Evolutionary conservation across 1,140 invertebrate genomes (phyloP).

Genomic region (Pseudachorutes palmiensis): DNA sequence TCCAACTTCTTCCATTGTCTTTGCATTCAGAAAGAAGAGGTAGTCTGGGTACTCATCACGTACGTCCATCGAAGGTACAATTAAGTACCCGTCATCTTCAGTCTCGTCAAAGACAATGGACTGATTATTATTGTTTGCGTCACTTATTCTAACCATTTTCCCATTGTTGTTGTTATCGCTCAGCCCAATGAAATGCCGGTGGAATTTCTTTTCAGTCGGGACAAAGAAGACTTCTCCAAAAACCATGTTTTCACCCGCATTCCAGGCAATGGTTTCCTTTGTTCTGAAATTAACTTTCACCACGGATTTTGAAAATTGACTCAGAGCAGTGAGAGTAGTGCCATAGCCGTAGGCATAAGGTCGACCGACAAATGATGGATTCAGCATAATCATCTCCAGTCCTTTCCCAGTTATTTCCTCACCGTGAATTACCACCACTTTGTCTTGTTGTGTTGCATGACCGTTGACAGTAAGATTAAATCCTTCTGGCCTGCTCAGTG

Average conservation of each 20-base stretch:
- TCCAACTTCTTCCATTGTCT: conserved; percentile 38
- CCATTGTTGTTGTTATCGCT: neutral
- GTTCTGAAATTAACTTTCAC: conserved; percentile 42
- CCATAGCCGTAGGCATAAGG: conserved; percentile 12
- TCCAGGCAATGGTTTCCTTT: conserved; percentile 39
- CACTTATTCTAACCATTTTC: neutral
- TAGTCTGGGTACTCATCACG: conserved; percentile 32
- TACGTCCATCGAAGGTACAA: conserved; percentile 35
- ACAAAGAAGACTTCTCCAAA: conserved; percentile 8
- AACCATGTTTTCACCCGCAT: conserved; percentile 4
- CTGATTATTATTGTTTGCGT: neutral
- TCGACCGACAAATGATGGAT: conserved; percentile 9
- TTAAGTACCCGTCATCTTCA: conserved; percentile 40
- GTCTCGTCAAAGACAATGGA: neutral
- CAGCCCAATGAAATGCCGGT: neutral
- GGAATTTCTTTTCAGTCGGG: neutral
- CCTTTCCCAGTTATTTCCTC: conserved; percentile 26
- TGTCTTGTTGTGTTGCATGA: conserved; percentile 21
- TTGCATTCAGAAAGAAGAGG: conserved; percentile 37
- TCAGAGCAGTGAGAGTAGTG: neutral
- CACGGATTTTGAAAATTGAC: conserved; percentile 24
- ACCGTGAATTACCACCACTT: conserved; percentile 21
- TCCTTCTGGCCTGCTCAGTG: too few relatives aligned
- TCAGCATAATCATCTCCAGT: conserved; percentile 22
- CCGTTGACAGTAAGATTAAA: conserved; percentile 17